Evolutionary conservation across 2,113 vertebrate species (phyloP), one percentile per base, ranked within the genome.

Genomic region (Cygnus atratus): DNA sequence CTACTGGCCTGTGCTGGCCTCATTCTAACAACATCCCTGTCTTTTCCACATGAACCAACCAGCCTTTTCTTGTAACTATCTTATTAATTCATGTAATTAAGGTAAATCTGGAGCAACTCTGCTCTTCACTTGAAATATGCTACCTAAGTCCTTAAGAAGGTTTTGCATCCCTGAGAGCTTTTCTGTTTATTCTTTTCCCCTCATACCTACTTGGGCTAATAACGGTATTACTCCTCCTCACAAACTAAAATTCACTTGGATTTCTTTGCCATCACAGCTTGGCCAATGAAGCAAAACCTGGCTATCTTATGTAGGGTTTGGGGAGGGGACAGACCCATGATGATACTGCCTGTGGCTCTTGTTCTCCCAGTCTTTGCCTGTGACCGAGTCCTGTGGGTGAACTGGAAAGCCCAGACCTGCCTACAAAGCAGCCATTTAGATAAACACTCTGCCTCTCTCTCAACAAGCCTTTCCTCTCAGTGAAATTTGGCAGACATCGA

Each of bases 21-120:
- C 75, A 61, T 10, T 39, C 5, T 8, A 72, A 67, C 0, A 0
- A 5, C 7, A 13, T 9, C n/a, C 26, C 18, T 37, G 6, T 29
- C 22, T 83, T 81, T 26, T 31, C 74, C 57, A 16, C n/a, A 35
- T 3, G 33, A 5, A 89, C 17, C 25, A 26, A 8, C 11, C 20
- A 61, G 16, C 1, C 13, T 35, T 54, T 76, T 31, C 15, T 17
- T 3, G 21, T 3, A 77, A 55, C 46, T 31, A 5, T 7, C 13
- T 65, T 25, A 39, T 8, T 3, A n/a, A 83, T n/a, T 68, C 84
- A 37, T 2, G 0, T 4, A 54, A 62, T 50, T 29, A 25, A 10
- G 24, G 7, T 43, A 59, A 33, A 84, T 33, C 18, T 22, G 31
- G 28, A 18, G 25, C 13, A 76, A 6, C 24, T 43, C 76, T 28